Percentiles rank a stretch among this genome's conserved stretches.
Conservation (phyloP, 2,888 invertebrate species). For the Lochmaea crataegi region DNA sequence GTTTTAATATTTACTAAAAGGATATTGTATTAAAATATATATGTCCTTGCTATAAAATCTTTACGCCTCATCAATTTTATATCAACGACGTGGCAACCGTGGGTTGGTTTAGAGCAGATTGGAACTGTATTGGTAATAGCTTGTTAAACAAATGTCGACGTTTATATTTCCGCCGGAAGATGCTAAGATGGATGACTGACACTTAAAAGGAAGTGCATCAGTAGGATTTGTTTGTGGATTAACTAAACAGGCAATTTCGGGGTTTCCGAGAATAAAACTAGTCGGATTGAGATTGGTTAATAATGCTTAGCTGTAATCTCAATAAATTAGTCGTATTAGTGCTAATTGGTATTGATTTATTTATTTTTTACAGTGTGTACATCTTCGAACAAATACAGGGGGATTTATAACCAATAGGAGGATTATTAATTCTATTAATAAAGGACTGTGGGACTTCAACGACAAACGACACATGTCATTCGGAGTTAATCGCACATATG, state of each 20-base stretch:
- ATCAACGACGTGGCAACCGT: neutral
- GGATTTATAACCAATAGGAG: too few relatives aligned
- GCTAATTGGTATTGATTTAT: neutral
- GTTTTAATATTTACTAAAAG: too few relatives aligned
- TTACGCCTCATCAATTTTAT: neutral
- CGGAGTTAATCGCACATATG: too few relatives aligned
- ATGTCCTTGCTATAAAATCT: too few relatives aligned
- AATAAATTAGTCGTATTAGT: neutral
- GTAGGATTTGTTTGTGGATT: constrained; percentile 5
- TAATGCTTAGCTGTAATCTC: neutral
- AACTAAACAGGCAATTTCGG: neutral
- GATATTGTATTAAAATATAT: too few relatives aligned
- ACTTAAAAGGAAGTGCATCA: neutral
- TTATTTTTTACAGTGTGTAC: neutral
- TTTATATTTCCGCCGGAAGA: neutral
- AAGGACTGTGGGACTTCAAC: too few relatives aligned
- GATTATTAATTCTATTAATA: too few relatives aligned
- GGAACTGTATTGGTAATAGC: constrained; percentile 1
- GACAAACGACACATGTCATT: too few relatives aligned
- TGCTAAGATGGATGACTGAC: constrained; percentile 10
- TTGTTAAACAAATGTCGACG: constrained; percentile 7
- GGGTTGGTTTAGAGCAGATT: neutral
- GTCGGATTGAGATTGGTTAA: neutral
- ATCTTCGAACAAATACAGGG: neutral
- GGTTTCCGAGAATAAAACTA: neutral